A percentile compares a stretch with the other conserved stretches of the same genome.
These are phyloP conservation scores for Lithodes maja DNA, from an alignment of 2,888 invertebrate genomes.

Conservation along the genomic window DNA sequence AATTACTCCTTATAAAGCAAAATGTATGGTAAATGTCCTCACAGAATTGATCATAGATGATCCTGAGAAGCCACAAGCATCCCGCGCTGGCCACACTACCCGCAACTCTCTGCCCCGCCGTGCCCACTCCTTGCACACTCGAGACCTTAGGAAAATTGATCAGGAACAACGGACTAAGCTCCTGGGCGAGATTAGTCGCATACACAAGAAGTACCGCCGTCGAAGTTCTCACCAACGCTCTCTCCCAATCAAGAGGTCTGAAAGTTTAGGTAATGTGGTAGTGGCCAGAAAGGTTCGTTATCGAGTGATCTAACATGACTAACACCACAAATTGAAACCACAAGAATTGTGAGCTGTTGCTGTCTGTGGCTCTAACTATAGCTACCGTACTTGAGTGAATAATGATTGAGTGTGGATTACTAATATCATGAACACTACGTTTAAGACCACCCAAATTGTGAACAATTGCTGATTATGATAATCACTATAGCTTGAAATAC, in stretches of 20 bases:
- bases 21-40: not conserved
- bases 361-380: too few relatives aligned
- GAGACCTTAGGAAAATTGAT: not conserved
- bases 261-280: not conserved
- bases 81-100: not conserved
- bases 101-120: not conserved
- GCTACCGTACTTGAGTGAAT: too few relatives aligned
- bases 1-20: too few relatives aligned
- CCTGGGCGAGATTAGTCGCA: not conserved
- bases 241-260: not conserved
- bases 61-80: not conserved
- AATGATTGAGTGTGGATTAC: too few relatives aligned
- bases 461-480: too few relatives aligned
- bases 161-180: not conserved
- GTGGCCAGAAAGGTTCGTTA: not conserved
- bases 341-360: too few relatives aligned
- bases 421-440: too few relatives aligned
- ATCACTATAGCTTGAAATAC: too few relatives aligned
- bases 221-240: not conserved
- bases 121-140: not conserved
- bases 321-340: not conserved
- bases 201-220: slow-evolving; percentile 1
- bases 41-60: not conserved
- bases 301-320: not conserved
- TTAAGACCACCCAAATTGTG: too few relatives aligned